Conservation (phyloP, 2,888 invertebrate species). For the Apodemia mormo region DNA sequence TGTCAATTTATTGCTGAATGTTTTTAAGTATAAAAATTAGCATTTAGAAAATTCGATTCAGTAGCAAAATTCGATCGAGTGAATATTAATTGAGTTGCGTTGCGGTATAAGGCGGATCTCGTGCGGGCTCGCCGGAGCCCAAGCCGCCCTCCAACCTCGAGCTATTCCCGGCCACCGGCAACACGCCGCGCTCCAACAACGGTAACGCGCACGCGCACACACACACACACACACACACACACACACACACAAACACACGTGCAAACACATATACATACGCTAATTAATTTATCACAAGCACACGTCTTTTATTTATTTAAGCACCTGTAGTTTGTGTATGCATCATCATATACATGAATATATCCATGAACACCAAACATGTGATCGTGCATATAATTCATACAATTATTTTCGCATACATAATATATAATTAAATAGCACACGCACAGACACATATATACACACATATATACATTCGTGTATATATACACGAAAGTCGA, state of each 20-base stretch:
- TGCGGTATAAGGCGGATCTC: conserved; percentile 69
- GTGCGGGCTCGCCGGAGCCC: conserved; percentile 84
- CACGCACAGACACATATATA: no score
- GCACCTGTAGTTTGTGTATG: no score
- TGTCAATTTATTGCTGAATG: background rate
- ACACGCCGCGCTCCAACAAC: conserved; percentile 88
- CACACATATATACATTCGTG: no score
- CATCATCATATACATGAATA: no score
- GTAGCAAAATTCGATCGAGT: conserved; percentile 39
- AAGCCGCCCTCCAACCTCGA: conserved; percentile 87
- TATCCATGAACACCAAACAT: no score
- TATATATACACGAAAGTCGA: no score
- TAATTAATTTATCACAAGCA: no score
- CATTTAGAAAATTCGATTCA: background rate
- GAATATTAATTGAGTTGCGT: conserved; percentile 60
- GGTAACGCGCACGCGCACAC: conserved; percentile 82
- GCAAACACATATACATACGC: conserved; percentile 26
- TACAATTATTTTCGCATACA: no score
- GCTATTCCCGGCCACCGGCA: conserved; percentile 84
- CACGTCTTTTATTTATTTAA: no score
- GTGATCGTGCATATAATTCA: no score
- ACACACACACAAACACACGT: background rate
- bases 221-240: conserved; percentile 27
- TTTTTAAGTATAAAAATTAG: background rate
- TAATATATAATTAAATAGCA: no score